These are phyloP conservation scores for Siphlonurus alternatus DNA, from an alignment of 2,888 invertebrate species.

Conservation along the genomic window DNA sequence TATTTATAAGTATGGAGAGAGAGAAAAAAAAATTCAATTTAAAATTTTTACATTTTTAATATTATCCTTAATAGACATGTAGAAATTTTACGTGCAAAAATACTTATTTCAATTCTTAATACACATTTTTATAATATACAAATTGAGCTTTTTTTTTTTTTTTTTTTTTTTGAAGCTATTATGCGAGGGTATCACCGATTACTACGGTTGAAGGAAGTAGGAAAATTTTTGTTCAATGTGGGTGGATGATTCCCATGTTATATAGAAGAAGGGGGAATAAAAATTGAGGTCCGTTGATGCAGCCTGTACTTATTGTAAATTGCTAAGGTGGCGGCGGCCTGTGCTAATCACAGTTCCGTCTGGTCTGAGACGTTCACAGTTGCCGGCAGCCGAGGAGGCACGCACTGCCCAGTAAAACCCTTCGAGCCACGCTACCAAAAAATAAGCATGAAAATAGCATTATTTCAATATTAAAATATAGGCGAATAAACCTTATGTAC, in stretches of 20 bases:
- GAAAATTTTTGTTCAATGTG: background rate
- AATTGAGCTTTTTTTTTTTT: too few species aligned
- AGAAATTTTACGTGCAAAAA: background rate
- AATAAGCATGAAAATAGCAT: too few species aligned
- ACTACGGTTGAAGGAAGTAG: background rate
- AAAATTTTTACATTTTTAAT: background rate
- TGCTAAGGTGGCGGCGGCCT: background rate
- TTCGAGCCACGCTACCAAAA: too few species aligned
- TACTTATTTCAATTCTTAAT: background rate
- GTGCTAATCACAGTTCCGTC: background rate
- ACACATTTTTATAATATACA: too few species aligned
- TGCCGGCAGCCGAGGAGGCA: background rate
- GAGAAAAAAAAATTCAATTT: background rate
- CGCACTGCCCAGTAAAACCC: background rate
- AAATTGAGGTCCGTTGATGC: background rate
- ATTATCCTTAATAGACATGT: background rate
- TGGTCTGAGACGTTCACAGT: background rate
- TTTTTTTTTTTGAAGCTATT: background rate
- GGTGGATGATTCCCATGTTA: background rate
- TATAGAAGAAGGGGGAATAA: background rate
- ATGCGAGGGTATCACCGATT: background rate
- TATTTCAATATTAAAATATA: too few species aligned
- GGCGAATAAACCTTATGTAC: too few species aligned
- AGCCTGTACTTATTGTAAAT: background rate
- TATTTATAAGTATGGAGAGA: background rate